Conservation (phyloP, 2,113 vertebrate genomes). For the Engystomops pustulosus region DNA sequence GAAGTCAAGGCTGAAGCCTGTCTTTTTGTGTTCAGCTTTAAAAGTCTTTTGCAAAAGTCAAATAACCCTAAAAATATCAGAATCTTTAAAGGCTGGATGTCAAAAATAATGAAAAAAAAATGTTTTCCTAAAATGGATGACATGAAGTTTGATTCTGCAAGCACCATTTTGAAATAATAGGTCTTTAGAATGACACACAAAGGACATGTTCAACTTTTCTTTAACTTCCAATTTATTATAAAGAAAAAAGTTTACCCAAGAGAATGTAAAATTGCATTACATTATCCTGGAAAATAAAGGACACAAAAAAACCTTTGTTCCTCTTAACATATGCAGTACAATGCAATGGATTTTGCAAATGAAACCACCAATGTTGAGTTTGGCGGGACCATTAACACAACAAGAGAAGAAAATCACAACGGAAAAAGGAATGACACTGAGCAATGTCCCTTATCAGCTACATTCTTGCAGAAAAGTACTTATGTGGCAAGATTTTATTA, state of each 20-base stretch:
- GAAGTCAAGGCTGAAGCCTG: conserved; percentile 50
- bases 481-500: neutral
- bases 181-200: conserved; percentile 45
- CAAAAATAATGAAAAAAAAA: conserved; percentile 52
- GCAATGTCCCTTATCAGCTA: neutral
- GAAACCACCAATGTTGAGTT: neutral
- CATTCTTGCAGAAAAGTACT: neutral
- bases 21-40: conserved; percentile 50
- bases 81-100: conserved; percentile 54
- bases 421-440: neutral
- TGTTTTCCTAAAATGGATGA: conserved; percentile 50
- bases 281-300: conserved; percentile 14
- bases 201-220: conserved; percentile 39
- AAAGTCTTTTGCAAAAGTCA: conserved; percentile 55
- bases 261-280: neutral
- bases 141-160: conserved; percentile 29
- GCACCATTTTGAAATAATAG: conserved; percentile 37
- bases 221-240: conserved; percentile 20
- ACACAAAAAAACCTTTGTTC: neutral
- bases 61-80: conserved; percentile 57
- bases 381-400: conserved; percentile 19
- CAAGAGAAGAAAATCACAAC: neutral
- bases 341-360: conserved; percentile 1
- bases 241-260: conserved; percentile 9
- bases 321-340: conserved; percentile 8